Conservation (phyloP, 2,888 invertebrate species). For the Melanostoma mellinum region DNA sequence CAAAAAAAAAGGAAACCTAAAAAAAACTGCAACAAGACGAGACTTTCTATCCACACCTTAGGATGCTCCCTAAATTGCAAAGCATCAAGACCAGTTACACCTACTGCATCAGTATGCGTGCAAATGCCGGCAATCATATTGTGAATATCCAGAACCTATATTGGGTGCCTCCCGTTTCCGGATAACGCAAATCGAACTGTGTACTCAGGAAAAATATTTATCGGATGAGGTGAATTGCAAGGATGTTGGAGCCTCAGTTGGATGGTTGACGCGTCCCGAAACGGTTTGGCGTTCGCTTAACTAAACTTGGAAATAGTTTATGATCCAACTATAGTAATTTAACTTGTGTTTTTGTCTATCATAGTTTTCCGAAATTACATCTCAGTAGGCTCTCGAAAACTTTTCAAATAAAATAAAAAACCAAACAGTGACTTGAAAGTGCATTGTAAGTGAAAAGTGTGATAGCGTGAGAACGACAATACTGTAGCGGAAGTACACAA, state of each 20-base stretch:
- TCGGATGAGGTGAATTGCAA: conserved; percentile 75
- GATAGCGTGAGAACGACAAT: conserved; percentile 20
- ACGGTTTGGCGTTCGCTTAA: conserved; percentile 79
- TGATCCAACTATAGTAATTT: conserved; percentile 51
- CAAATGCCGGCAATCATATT: conserved; percentile 61
- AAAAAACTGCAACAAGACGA: conserved; percentile 58
- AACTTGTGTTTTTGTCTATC: conserved; percentile 21
- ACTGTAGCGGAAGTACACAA: conserved; percentile 30
- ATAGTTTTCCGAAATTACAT: not conserved
- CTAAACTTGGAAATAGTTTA: conserved; percentile 54
- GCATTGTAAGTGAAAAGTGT: conserved; percentile 25
- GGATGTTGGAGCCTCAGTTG: conserved; percentile 78
- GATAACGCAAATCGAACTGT: conserved; percentile 63
- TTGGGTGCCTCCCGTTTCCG: conserved; percentile 70
- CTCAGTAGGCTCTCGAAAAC: not conserved
- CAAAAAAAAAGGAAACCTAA: conserved; percentile 12
- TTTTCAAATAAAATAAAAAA: not conserved
- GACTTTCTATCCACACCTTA: conserved; percentile 9
- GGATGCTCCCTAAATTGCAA: conserved; percentile 53
- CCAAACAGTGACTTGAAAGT: conserved; percentile 20
- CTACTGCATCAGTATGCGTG: conserved; percentile 44
- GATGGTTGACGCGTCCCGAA: conserved; percentile 81
- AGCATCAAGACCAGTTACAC: conserved; percentile 1
- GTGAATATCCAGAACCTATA: conserved; percentile 68
- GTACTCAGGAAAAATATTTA: conserved; percentile 52